A percentile compares a stretch with the other conserved stretches of the same genome.
These are phyloP conservation scores for Hermodice carunculata DNA, from an alignment of 2,888 invertebrate genomes.

Conservation along the genomic window DNA sequence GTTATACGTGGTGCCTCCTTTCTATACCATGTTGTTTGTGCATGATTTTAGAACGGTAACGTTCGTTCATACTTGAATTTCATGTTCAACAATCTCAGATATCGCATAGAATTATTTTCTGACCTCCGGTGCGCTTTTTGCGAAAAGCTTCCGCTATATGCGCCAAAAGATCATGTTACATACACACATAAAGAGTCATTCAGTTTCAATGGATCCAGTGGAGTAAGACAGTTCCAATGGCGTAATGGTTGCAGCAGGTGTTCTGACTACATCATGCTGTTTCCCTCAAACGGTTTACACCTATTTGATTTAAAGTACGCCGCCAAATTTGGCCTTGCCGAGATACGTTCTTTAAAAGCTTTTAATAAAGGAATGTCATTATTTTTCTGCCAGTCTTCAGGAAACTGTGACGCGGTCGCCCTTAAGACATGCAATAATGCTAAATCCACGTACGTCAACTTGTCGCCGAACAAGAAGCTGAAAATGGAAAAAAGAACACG, in stretches of 20 bases:
- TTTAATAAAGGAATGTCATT: constrained; percentile 47
- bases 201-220: no score
- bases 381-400: constrained; percentile 44
- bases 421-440: constrained; percentile 49
- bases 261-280: constrained; percentile 54
- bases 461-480: constrained; percentile 53
- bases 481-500: constrained; percentile 2
- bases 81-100: no score
- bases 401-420: constrained; percentile 51
- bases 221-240: no score
- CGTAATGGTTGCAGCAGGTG: no score
- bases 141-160: no score
- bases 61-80: no score
- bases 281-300: constrained; percentile 47
- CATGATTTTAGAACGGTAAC: no score
- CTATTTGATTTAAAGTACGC: constrained; percentile 52
- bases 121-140: no score
- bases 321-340: constrained; percentile 44
- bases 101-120: no score
- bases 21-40: no score
- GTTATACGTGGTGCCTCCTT: no score
- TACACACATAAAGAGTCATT: no score
- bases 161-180: background rate
- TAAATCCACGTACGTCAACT: constrained; percentile 54
- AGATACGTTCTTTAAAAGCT: constrained; percentile 49